phyloP scores from a whole-genome alignment of 2,113 vertebrate species.

The Nansenia antarctica region DNA sequence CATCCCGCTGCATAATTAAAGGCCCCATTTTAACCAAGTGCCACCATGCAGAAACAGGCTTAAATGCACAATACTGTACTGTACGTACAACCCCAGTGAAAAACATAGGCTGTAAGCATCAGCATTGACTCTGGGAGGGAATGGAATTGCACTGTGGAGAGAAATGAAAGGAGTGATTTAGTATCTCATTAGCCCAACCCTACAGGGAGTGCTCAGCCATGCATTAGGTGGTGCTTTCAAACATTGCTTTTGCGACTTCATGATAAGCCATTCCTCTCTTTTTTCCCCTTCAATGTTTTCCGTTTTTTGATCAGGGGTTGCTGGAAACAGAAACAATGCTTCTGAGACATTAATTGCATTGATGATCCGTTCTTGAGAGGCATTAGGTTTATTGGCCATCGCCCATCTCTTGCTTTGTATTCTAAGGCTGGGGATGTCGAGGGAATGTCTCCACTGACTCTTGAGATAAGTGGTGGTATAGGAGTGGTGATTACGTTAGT shows the following conservation, averaged over 20 bases:
- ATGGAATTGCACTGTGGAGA: neutral
- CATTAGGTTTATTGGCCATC: neutral
- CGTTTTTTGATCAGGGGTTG: slow-evolving; percentile 2
- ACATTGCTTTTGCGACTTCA: neutral
- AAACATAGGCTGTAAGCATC: neutral
- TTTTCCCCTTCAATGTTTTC: neutral
- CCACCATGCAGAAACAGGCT: neutral
- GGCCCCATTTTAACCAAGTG: neutral
- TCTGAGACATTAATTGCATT: neutral
- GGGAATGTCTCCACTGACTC: neutral
- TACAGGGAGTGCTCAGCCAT: slow-evolving; percentile 11
- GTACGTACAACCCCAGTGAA: neutral
- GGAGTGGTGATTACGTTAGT: neutral
- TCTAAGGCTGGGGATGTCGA: neutral
- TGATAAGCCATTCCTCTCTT: neutral
- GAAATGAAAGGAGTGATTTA: too few relatives aligned
- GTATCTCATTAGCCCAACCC: too few relatives aligned
- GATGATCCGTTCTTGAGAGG: neutral
- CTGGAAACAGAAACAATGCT: neutral
- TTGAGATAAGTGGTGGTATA: neutral
- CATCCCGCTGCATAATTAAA: slow-evolving; percentile 20
- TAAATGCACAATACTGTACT: slow-evolving; percentile 13
- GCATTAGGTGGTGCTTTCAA: slow-evolving; percentile 18
- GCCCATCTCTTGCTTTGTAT: neutral
- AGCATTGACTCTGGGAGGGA: neutral